These are phyloP conservation scores for Reticulitermes lucifugus DNA, from an alignment of 2,888 invertebrate genomes.

Conservation along the genomic window DNA sequence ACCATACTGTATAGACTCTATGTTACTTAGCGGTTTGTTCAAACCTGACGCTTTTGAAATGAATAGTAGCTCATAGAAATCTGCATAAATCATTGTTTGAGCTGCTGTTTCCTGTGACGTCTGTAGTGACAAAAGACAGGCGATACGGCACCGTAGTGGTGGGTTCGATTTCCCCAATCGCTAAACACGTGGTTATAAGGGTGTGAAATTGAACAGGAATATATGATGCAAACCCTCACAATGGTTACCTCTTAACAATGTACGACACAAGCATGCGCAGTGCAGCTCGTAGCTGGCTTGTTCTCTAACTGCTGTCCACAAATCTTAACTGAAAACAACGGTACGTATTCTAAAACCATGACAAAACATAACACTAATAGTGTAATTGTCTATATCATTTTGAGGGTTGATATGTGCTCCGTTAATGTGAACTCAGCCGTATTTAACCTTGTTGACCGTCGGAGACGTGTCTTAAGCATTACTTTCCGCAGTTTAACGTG, in stretches of 20 bases:
- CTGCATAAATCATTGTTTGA: slow-evolving; percentile 42
- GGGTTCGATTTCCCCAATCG: slow-evolving; percentile 20
- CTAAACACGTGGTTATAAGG: slow-evolving; percentile 31
- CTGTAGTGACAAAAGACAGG: slow-evolving; percentile 45
- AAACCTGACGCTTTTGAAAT: slow-evolving; percentile 12
- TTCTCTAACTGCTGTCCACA: not conserved
- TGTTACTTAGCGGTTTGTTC: not conserved
- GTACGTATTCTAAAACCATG: too few species aligned
- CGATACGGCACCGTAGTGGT: not conserved
- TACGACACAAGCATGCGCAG: not conserved
- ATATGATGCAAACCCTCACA: slow-evolving; percentile 2
- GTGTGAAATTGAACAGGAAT: slow-evolving; percentile 49
- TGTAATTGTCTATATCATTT: too few species aligned
- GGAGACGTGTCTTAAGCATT: too few species aligned
- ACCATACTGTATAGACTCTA: too few species aligned
- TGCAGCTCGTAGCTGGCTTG: not conserved
- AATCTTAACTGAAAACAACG: not conserved
- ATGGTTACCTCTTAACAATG: slow-evolving; percentile 15
- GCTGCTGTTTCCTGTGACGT: slow-evolving; percentile 27
- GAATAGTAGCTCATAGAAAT: slow-evolving; percentile 1
- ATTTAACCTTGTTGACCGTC: too few species aligned
- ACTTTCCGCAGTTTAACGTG: too few species aligned
- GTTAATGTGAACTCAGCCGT: too few species aligned
- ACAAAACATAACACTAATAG: too few species aligned
- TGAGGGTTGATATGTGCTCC: too few species aligned